phyloP scores from a whole-genome alignment of 2,113 vertebrate species.

The Psilopogon haemacephalus region DNA sequence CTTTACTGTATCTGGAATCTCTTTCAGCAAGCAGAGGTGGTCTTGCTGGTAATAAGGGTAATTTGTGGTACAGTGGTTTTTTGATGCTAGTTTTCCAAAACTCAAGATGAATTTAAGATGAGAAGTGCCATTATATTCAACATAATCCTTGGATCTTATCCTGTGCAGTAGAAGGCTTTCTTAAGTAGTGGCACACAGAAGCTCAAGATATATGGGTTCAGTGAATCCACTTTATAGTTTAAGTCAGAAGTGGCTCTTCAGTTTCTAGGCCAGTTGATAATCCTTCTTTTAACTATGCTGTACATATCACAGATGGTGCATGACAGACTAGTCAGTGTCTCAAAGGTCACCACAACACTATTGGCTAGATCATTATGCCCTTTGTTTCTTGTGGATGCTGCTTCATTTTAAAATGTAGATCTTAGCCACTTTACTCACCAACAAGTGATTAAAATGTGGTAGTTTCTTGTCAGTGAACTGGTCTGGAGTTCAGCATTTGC shows the following conservation, averaged over 20 bases:
- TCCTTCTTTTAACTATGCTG: conserved; percentile 36
- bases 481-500: conserved; percentile 11
- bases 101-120: not conserved
- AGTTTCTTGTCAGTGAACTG: not conserved
- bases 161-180: not conserved
- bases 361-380: conserved; percentile 52
- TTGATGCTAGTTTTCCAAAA: not conserved
- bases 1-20: not conserved
- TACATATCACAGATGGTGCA: conserved; percentile 59
- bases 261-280: conserved; percentile 56
- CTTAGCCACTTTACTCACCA: not conserved
- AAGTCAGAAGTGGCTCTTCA: conserved; percentile 1
- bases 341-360: conserved; percentile 67
- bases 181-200: not conserved
- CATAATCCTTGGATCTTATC: not conserved
- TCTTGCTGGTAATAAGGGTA: not conserved
- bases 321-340: conserved; percentile 60
- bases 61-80: not conserved
- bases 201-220: not conserved
- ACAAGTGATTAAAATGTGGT: not conserved
- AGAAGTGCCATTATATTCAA: not conserved
- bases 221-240: not conserved
- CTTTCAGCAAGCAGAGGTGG: not conserved
- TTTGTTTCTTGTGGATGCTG: conserved; percentile 62
- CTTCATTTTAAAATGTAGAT: conserved; percentile 12